Evolutionary conservation across 1,140 invertebrate genomes (phyloP).

Genomic region (Liolophura sinensis): DNA sequence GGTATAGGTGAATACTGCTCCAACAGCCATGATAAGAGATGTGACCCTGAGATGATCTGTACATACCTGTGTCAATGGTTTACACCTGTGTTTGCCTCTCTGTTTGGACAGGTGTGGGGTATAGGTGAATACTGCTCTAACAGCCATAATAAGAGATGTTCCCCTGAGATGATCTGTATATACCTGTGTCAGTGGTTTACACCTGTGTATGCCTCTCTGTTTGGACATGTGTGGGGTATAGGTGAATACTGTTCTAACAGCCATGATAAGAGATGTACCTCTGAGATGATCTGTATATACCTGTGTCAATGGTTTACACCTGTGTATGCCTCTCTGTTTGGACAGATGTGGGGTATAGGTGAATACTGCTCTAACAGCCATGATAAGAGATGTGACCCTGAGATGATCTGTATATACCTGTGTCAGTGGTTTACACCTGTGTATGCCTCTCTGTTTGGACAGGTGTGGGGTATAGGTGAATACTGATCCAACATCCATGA

Average conservation of each 20-base stretch:
- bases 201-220: not conserved
- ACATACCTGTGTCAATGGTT: not conserved
- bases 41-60: not conserved
- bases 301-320: not conserved
- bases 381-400: conserved; percentile 36
- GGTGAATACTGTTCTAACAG: conserved; percentile 42
- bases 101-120: conserved; percentile 21
- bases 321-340: not conserved
- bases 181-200: not conserved
- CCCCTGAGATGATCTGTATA: conserved; percentile 32
- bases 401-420: conserved; percentile 25
- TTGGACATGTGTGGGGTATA: conserved; percentile 47
- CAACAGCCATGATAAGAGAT: not conserved
- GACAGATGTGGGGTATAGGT: conserved; percentile 51
- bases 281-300: conserved; percentile 43
- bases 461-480: conserved; percentile 55
- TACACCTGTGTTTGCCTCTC: not conserved
- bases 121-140: not conserved
- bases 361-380: conserved; percentile 37
- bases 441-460: not conserved
- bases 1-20: not conserved
- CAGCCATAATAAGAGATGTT: conserved; percentile 24
- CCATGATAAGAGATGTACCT: conserved; percentile 32
- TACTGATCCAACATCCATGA: conserved; percentile 30
- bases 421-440: not conserved